These are phyloP conservation scores for Canis aureus DNA, from an alignment of 2,113 vertebrate species.

Conservation along the genomic window DNA sequence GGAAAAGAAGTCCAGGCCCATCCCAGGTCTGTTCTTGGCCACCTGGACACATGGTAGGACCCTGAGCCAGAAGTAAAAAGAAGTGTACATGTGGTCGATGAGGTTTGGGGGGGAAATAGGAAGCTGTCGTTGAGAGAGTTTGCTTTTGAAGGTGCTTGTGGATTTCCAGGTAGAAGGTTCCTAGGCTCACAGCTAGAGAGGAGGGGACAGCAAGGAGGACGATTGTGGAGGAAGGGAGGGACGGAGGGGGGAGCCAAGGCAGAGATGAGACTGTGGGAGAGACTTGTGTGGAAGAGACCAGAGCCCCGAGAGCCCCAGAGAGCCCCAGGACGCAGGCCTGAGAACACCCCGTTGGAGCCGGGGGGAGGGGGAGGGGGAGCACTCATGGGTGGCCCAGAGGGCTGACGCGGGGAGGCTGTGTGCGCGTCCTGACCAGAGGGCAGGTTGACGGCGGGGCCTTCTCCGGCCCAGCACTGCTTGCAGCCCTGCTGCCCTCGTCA, in stretches of 20 bases:
- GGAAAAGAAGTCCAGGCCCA: background rate
- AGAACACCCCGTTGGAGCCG: background rate
- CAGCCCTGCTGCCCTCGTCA: fast-evolving
- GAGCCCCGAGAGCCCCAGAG: background rate
- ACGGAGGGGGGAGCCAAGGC: background rate
- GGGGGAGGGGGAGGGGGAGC: too few species aligned
- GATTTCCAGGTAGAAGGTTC: background rate
- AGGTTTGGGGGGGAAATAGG: background rate
- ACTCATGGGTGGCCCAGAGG: fast-evolving
- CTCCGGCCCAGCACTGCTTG: background rate
- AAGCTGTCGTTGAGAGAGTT: background rate
- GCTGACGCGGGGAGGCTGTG: too few species aligned
- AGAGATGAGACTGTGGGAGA: fast-evolving
- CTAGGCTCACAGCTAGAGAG: background rate
- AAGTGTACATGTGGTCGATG: background rate
- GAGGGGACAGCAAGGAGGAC: fast-evolving
- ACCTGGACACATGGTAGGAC: fast-evolving
- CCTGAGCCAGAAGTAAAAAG: background rate
- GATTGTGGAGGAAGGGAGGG: too few species aligned
- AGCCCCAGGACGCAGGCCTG: too few species aligned
- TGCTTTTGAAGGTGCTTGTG: background rate
- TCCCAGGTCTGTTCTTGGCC: background rate
- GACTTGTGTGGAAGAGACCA: background rate
- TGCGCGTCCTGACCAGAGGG: too few species aligned
- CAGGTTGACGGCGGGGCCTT: too few species aligned